Base-by-base conservation (phyloP, 2,797 vertebrate species). In the Merluccius polli region DNA sequence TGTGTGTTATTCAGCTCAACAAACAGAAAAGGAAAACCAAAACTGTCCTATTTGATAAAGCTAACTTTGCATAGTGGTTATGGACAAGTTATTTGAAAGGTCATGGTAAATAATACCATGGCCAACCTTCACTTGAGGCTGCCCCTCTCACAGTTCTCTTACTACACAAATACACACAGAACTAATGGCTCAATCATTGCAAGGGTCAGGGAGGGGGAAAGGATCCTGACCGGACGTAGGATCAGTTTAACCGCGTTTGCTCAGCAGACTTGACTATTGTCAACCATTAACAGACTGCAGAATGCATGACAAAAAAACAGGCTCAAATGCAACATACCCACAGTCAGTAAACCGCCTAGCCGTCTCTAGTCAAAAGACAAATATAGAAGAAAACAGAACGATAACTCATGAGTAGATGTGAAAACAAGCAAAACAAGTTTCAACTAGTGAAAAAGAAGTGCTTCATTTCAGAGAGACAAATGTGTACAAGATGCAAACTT, bases 231-330 rank as follows among this genome's bases (percentile, higher is more conserved):
- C 7, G 52, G 52, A n/a, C 52, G n/a, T 8, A 18, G 4, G 52
- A 27, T n/a, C 10, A 2, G 9, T 8, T 27, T 65, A 0, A 11
- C n/a, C n/a, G 9, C 12, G 59, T 65, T 27, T 27, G 24, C 24
- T 27, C 59, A 27, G 59, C n/a, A 24, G n/a, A 11, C 59, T 65
- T 3, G 15, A 27, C 27, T 27, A 27, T 12, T 65, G 59, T 65
- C 59, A 65, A 65, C 59, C 59, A 65, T 65, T 65, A 65, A 65
- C 59, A 10, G n/a, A 65, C n/a, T 24, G 59, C n/a, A n/a, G n/a
- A 10, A 65, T 3, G 59, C 24, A 12, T 3, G 1, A 65, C 59
- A 65, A 27, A 27, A 59, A 5, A 65, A 18, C 6, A 24, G 24
- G 24, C 59, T 27, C 2, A 65, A n/a, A 1, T 3, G 59, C 3